Evolutionary conservation across 2,888 invertebrate species (phyloP).

Genomic region (Cephalotes varians): DNA sequence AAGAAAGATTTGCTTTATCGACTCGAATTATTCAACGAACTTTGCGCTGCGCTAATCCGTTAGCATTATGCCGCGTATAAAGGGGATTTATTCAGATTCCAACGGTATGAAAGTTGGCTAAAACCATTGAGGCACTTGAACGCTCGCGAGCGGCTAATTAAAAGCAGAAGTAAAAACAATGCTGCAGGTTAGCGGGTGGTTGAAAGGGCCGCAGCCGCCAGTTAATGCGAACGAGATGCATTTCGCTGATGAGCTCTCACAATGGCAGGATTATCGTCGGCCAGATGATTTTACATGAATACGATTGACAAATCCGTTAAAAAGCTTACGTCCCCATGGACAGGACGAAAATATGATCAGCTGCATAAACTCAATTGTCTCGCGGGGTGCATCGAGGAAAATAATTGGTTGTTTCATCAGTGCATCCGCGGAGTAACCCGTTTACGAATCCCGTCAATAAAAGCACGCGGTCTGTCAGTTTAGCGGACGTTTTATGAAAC

Average conservation of each 20-base stretch:
- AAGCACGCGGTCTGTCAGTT: slow-evolving; percentile 34
- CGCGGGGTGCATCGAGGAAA: slow-evolving; percentile 32
- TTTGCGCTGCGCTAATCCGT: slow-evolving; percentile 2
- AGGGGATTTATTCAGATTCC: slow-evolving; percentile 30
- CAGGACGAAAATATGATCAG: slow-evolving; percentile 45
- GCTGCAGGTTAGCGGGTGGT: slow-evolving; percentile 17
- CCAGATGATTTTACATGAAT: slow-evolving; percentile 44
- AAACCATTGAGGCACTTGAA: slow-evolving; percentile 32
- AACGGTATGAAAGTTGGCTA: slow-evolving; percentile 9
- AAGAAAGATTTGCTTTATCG: neutral
- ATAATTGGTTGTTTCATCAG: slow-evolving; percentile 53
- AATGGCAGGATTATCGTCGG: slow-evolving; percentile 28
- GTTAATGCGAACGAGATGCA: slow-evolving; percentile 19
- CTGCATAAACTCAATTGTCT: slow-evolving; percentile 40
- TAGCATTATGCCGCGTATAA: slow-evolving; percentile 16
- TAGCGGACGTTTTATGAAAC: slow-evolving; percentile 15
- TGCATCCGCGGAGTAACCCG: slow-evolving; percentile 29
- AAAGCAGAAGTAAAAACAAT: slow-evolving; percentile 47
- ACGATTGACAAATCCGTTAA: slow-evolving; percentile 52
- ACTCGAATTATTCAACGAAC: neutral
- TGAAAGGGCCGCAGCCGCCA: neutral
- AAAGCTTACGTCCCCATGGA: slow-evolving; percentile 44
- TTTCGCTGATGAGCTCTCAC: slow-evolving; percentile 23
- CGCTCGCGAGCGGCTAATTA: slow-evolving; percentile 41
- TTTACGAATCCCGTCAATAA: slow-evolving; percentile 42